Percentiles rank a stretch among this genome's conserved stretches.
Conservation (phyloP, 2,888 invertebrate species). For the Acanthoscelides obtectus region DNA sequence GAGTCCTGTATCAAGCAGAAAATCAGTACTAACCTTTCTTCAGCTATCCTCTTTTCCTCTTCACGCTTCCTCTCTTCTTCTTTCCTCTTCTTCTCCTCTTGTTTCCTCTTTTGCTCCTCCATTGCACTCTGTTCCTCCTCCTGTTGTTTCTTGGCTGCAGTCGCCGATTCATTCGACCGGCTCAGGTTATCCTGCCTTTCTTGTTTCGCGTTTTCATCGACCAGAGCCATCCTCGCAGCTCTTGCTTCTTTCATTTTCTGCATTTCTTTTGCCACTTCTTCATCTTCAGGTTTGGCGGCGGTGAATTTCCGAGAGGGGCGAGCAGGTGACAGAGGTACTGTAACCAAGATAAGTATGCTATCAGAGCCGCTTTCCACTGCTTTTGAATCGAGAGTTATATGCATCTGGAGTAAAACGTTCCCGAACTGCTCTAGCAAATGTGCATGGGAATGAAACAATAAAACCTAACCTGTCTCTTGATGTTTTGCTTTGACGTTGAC, state of each 20-base stretch:
- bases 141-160: conserved; percentile 55
- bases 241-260: conserved; percentile 59
- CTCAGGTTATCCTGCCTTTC: conserved; percentile 30
- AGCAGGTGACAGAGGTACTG: conserved; percentile 56
- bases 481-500: no score
- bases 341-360: conserved; percentile 15
- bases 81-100: conserved; percentile 26
- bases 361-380: not conserved
- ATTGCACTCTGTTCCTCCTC: conserved; percentile 48
- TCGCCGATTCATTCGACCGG: conserved; percentile 43
- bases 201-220: conserved; percentile 51
- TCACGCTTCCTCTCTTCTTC: not conserved
- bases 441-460: no score
- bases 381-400: not conserved
- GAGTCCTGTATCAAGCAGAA: conserved; percentile 9
- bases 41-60: conserved; percentile 44
- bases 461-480: no score
- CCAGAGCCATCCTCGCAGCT: conserved; percentile 58
- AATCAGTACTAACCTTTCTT: conserved; percentile 52
- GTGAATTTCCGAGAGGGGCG: conserved; percentile 68
- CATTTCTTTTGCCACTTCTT: conserved; percentile 34
- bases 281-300: conserved; percentile 48
- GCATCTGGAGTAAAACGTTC: no score
- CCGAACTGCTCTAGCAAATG: no score
- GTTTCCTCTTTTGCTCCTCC: conserved; percentile 37